Evolutionary conservation across 2,797 vertebrate species (phyloP).

Genomic region (Xerus rutilus): DNA sequence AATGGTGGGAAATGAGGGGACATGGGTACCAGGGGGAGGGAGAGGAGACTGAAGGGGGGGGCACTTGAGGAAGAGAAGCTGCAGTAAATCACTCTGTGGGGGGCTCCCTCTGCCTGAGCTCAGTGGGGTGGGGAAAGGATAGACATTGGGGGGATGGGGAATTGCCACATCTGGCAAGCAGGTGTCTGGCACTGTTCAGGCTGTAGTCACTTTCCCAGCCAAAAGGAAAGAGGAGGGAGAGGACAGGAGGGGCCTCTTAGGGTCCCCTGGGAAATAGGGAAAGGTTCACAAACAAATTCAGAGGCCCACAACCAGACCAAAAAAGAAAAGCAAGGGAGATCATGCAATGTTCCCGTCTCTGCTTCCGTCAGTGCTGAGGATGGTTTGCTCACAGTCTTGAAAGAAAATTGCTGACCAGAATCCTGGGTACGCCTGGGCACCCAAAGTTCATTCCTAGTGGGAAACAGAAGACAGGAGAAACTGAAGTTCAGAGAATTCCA

Average conservation of each 20-base stretch:
- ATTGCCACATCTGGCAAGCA: conserved; percentile 84
- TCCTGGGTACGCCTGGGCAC: background rate
- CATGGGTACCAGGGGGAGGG: background rate
- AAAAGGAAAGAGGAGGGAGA: conserved; percentile 51
- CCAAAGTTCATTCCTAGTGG: background rate
- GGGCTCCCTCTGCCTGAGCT: conserved; percentile 75
- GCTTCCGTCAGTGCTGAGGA: background rate
- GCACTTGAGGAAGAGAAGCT: conserved; percentile 68
- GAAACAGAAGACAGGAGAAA: conserved; percentile 37
- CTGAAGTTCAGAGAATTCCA: conserved; percentile 23
- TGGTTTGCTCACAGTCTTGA: background rate
- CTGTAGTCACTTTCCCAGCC: conserved; percentile 82
- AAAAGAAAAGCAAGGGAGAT: conserved; percentile 29
- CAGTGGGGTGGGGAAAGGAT: conserved; percentile 79
- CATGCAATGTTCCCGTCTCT: conserved; percentile 26
- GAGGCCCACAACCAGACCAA: conserved; percentile 47
- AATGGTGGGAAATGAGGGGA: background rate
- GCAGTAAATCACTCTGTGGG: conserved; percentile 80
- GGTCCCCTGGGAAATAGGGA: conserved; percentile 42
- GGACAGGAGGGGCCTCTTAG: conserved; percentile 60
- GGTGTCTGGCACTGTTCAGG: conserved; percentile 81
- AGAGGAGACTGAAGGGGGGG: background rate
- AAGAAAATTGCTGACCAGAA: conserved; percentile 13
- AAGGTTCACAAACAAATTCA: conserved; percentile 62
- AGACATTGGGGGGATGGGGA: conserved; percentile 61